phyloP scores from a whole-genome alignment of 1,140 invertebrate genomes.

The Zaprionus africanus region DNA sequence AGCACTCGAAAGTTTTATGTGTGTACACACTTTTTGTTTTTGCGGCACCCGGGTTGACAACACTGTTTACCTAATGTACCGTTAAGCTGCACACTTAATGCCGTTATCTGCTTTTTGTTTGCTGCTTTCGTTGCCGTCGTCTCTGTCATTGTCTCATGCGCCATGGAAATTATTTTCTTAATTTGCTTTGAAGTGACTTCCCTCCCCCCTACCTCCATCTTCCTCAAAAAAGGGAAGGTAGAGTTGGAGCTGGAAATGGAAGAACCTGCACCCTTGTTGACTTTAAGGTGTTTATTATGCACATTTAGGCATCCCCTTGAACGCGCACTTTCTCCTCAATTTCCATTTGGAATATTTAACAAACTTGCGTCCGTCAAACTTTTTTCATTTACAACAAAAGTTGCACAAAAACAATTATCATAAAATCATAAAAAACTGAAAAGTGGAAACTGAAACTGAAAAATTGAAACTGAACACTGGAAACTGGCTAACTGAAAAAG shows the following conservation, averaged over 20 bases:
- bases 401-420: conserved; percentile 67
- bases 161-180: conserved; percentile 71
- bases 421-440: conserved; percentile 44
- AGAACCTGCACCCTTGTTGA: conserved; percentile 3
- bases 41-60: conserved; percentile 61
- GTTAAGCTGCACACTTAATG: conserved; percentile 76
- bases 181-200: conserved; percentile 54
- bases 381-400: conserved; percentile 67
- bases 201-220: too few relatives aligned
- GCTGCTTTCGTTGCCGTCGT: conserved; percentile 34
- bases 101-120: conserved; percentile 54
- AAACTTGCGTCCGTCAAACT: conserved; percentile 62
- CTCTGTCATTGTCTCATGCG: conserved; percentile 34
- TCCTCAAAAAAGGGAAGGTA: conserved; percentile 17
- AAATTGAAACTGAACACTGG: neutral
- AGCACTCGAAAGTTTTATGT: conserved; percentile 51
- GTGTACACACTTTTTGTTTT: conserved; percentile 50
- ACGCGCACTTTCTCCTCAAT: conserved; percentile 34
- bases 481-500: conserved; percentile 62
- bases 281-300: conserved; percentile 50
- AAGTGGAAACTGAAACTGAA: conserved; percentile 32
- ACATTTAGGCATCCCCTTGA: conserved; percentile 46
- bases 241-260: conserved; percentile 13
- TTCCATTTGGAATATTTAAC: conserved; percentile 28
- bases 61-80: conserved; percentile 80